Conservation (phyloP, 1,140 invertebrate species). For the Stenopsyche tienmushanensis region DNA sequence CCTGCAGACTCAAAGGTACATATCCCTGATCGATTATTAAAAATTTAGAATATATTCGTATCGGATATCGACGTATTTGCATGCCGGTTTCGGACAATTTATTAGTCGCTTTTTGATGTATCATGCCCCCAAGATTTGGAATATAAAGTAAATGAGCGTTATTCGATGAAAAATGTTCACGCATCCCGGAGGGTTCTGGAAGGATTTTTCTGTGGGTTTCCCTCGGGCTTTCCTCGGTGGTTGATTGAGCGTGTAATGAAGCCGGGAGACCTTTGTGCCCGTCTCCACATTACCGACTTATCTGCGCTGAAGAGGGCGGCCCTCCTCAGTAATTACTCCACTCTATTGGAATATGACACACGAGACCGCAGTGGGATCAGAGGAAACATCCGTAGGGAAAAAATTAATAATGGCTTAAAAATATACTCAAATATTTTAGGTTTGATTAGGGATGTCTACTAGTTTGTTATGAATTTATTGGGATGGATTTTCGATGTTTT, state of each 20-base stretch:
- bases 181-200: not conserved
- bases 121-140: too few relatives aligned
- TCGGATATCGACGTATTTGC: too few relatives aligned
- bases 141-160: too few relatives aligned
- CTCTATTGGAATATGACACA: constrained; percentile 25
- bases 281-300: constrained; percentile 31
- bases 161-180: not conserved
- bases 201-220: not conserved
- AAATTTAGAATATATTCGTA: too few relatives aligned
- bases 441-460: too few relatives aligned
- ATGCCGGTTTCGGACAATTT: too few relatives aligned
- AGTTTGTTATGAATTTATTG: too few relatives aligned
- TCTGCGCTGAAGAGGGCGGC: constrained; percentile 7
- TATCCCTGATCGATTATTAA: too few relatives aligned
- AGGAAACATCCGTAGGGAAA: not conserved
- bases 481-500: too few relatives aligned
- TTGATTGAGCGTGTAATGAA: constrained; percentile 41
- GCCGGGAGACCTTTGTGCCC: constrained; percentile 38
- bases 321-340: constrained; percentile 34
- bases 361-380: not conserved
- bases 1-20: constrained; percentile 19
- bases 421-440: too few relatives aligned
- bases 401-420: not conserved
- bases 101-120: too few relatives aligned
- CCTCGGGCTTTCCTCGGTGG: constrained; percentile 1